Conservation (phyloP, 2,888 invertebrate species). For the Drosophila lutescens region DNA sequence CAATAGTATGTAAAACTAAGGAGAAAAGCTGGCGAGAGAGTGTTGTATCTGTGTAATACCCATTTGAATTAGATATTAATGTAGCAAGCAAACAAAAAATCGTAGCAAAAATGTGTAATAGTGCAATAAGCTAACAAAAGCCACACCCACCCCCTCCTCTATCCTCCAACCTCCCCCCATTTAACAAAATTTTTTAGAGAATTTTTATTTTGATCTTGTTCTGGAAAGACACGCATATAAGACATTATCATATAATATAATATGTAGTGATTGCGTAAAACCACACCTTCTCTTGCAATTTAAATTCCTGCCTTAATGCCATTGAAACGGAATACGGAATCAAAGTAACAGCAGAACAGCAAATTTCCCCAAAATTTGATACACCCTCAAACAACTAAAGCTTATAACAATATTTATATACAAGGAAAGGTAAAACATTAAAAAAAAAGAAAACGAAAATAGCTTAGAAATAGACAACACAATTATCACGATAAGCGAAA, state of each 20-base stretch:
- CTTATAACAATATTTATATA: constrained; percentile 23
- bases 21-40: not conserved
- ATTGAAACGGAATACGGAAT: constrained; percentile 10
- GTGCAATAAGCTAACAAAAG: constrained; percentile 42
- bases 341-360: not conserved
- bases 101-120: constrained; percentile 39
- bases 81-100: constrained; percentile 20
- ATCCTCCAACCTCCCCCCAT: not conserved
- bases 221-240: constrained; percentile 26
- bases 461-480: constrained; percentile 27
- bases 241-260: constrained; percentile 12
- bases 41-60: constrained; percentile 27
- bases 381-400: constrained; percentile 22
- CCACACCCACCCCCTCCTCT: not conserved
- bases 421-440: constrained; percentile 17
- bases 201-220: constrained; percentile 13
- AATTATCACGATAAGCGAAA: constrained; percentile 41
- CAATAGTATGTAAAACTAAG: constrained; percentile 19
- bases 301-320: constrained; percentile 4
- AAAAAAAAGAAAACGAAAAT: constrained; percentile 13
- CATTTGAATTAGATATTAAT: constrained; percentile 34
- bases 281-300: constrained; percentile 1
- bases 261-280: constrained; percentile 2
- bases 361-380: constrained; percentile 5
- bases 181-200: constrained; percentile 11